A percentile compares a stretch with the other conserved stretches of the same genome.
Conservation (phyloP, 2,113 vertebrate genomes). For the Tyto alba region DNA sequence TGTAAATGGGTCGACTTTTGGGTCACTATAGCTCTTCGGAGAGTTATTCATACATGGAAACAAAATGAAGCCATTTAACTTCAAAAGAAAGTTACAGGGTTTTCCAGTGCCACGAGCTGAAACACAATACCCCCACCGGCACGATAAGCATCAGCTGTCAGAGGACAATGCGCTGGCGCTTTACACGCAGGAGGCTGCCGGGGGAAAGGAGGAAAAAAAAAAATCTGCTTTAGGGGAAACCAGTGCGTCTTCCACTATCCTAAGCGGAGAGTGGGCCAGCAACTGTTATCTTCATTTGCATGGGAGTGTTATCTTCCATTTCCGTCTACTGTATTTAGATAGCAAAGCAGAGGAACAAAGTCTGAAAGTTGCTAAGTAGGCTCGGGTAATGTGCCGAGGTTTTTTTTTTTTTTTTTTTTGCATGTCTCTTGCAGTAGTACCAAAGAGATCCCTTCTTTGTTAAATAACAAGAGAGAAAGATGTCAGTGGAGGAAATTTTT, state of each 20-base stretch:
- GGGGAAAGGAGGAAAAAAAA: not conserved
- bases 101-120: conserved; percentile 69
- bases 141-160: conserved; percentile 73
- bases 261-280: not conserved
- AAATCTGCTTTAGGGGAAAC: conserved; percentile 21
- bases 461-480: not conserved
- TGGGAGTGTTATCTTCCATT: not conserved
- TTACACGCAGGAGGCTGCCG: conserved; percentile 28
- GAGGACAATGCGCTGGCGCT: conserved; percentile 66
- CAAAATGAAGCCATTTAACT: conserved; percentile 74
- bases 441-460: not conserved
- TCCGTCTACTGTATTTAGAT: conserved; percentile 7
- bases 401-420: no score
- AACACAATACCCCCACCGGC: conserved; percentile 70
- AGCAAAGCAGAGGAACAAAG: conserved; percentile 23
- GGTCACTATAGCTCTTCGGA: conserved; percentile 63
- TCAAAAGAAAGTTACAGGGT: conserved; percentile 73
- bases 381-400: not conserved
- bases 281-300: conserved; percentile 31
- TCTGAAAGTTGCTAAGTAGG: conserved; percentile 30
- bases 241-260: not conserved
- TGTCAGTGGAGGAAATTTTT: not conserved
- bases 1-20: conserved; percentile 53
- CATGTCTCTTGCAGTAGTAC: not conserved
- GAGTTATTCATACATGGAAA: conserved; percentile 70